These are phyloP conservation scores for Bambusicola thoracicus DNA, from an alignment of 2,113 vertebrate species.

Conservation along the genomic window DNA sequence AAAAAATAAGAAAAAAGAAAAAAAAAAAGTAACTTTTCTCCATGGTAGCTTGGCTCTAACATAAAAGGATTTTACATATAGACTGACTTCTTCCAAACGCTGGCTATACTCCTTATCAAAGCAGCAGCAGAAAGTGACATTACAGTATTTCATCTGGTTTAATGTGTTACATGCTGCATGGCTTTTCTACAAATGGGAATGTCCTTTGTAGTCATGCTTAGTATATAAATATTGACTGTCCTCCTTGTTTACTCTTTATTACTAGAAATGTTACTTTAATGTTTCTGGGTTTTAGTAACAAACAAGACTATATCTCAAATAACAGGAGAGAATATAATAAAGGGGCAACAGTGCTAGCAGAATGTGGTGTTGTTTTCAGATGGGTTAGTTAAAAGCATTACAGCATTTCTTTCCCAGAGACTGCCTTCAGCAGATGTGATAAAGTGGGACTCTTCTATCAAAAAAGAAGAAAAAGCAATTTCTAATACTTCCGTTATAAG, in stretches of 20 bases:
- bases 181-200: not conserved
- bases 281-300: constrained; percentile 1
- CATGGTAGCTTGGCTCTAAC: not conserved
- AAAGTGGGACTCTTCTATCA: not conserved
- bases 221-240: not conserved
- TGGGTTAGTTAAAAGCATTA: not conserved
- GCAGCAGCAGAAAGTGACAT: not conserved
- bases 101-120: not conserved
- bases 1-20: too few relatives aligned
- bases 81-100: not conserved
- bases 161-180: not conserved
- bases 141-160: not conserved
- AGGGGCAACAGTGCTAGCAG: not conserved
- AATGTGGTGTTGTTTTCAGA: not conserved
- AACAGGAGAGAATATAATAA: not conserved
- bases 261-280: not conserved
- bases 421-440: not conserved
- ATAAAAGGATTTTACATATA: not conserved
- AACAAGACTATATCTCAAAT: not conserved
- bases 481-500: not conserved
- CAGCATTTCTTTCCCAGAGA: not conserved
- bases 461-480: not conserved
- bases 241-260: not conserved
- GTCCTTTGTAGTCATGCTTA: constrained; percentile 4
- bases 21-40: not conserved